phyloP scores from a whole-genome alignment of 1,140 invertebrate species.

The Pseudomyrmex gracilis region DNA sequence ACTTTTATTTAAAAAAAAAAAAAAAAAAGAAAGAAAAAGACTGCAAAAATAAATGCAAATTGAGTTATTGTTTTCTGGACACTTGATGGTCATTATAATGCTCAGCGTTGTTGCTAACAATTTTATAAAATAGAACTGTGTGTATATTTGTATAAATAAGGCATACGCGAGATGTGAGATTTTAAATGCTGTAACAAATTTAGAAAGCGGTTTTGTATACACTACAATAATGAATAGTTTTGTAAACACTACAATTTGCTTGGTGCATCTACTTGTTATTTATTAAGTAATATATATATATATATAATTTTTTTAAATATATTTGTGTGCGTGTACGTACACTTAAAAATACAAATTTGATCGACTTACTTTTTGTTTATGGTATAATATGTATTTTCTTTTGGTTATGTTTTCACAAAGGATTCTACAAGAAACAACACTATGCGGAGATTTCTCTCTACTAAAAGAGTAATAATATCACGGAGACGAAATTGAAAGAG shows the following conservation, averaged over 20 bases:
- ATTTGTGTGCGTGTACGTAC: conserved; percentile 64
- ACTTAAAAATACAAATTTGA: conserved; percentile 75
- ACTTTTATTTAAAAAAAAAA: conserved; percentile 41
- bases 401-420: conserved; percentile 65
- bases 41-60: conserved; percentile 24
- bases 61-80: conserved; percentile 12
- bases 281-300: conserved; percentile 70
- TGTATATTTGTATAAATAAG: conserved; percentile 9
- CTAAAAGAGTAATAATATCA: conserved; percentile 69
- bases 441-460: conserved; percentile 49
- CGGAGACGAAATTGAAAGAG: conserved; percentile 67
- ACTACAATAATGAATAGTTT: conserved; percentile 26
- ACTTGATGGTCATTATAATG: conserved; percentile 14
- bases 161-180: not conserved
- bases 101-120: not conserved
- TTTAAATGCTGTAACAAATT: conserved; percentile 7
- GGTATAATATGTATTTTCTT: conserved; percentile 67
- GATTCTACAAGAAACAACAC: conserved; percentile 57
- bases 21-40: conserved; percentile 32
- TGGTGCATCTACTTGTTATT: conserved; percentile 57
- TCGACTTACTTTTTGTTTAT: conserved; percentile 68
- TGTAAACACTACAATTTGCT: not conserved
- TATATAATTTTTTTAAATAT: not conserved
- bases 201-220: conserved; percentile 6
- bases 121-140: conserved; percentile 16